Evolutionary conservation across 2,888 invertebrate species (phyloP), one percentile per base, ranked within the genome.

Genomic region (Uropetala carovei): DNA sequence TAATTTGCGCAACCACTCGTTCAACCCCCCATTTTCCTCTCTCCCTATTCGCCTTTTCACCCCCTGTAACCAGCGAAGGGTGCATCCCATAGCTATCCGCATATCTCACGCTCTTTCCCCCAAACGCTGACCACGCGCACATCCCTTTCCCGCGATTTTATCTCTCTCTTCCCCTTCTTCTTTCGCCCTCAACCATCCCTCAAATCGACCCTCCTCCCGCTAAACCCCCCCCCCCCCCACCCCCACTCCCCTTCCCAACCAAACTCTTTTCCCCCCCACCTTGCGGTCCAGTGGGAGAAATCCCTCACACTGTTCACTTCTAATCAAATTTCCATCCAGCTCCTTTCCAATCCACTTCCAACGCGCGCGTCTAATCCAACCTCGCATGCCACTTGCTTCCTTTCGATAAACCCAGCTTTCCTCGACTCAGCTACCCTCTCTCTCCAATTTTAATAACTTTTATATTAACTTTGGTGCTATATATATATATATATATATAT

Each of bases 281-380:
- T 43, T 43, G 43, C 43, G 43, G 43, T 43, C 43, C 43, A 43
- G 43, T n/a, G 75, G 22, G 75, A 13, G 13, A 22, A 75, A 75
- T 75, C 75, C 75, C 13, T 75, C 75, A 68, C 3, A 18, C 22
- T 18, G 7, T 22, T 22, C 68, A n/a, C 75, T 10, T 4, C 22
- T 75, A 75, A 75, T 75, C 75, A 75, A 75, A 75, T 75, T 27
- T 75, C 75, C 75, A 75, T 68, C 68, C n/a, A 68, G 22, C 16
- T 75, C 75, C 27, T 27, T 3, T 27, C 75, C 10, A 75, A 75
- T 75, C 27, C 27, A 75, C 75, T 75, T 27, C 75, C n/a, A 22
- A 22, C 22, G 22, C 68, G 27, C 4, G 75, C 13, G 43, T 43
- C 1, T 5, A 1, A 43, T 43, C 5, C 43, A 43, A 43, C 43